Evolutionary conservation across 1,140 invertebrate genomes (phyloP).

Genomic region (Cotesia typhae): DNA sequence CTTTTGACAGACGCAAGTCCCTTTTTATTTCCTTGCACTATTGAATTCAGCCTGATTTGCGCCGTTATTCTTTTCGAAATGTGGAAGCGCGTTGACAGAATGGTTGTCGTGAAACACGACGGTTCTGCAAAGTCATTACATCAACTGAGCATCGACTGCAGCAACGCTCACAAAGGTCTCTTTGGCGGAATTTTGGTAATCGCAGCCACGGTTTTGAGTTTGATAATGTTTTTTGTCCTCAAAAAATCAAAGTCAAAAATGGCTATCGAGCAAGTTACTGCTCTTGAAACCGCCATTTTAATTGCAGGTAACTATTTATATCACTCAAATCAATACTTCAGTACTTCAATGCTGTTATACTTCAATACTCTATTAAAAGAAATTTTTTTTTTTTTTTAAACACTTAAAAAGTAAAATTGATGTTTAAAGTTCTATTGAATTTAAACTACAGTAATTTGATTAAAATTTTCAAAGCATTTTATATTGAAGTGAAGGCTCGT

Average conservation of each 20-base stretch:
- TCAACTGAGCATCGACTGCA: constrained; percentile 89
- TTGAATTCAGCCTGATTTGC: constrained; percentile 86
- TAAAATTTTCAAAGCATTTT: too few species aligned
- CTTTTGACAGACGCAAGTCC: constrained; percentile 83
- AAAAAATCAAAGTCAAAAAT: constrained; percentile 75
- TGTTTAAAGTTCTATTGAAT: too few species aligned
- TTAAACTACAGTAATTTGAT: too few species aligned
- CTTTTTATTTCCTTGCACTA: constrained; percentile 89
- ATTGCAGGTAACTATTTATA: constrained; percentile 47
- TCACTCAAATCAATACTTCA: not conserved
- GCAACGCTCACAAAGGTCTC: constrained; percentile 84
- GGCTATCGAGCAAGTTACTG: constrained; percentile 63
- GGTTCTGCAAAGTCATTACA: constrained; percentile 68
- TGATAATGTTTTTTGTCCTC: constrained; percentile 91
- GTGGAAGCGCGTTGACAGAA: constrained; percentile 75
- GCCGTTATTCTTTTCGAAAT: constrained; percentile 86
- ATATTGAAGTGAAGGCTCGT: too few species aligned
- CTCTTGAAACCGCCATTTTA: constrained; percentile 56
- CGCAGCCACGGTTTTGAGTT: constrained; percentile 86
- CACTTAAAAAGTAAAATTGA: too few species aligned
- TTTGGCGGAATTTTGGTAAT: constrained; percentile 86
- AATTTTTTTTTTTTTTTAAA: too few species aligned
- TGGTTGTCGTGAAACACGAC: constrained; percentile 48
- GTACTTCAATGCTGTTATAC: not conserved
- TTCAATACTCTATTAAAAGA: too few species aligned